Conservation (phyloP, 2,888 invertebrate genomes). For the Eremobia ochroleuca region DNA sequence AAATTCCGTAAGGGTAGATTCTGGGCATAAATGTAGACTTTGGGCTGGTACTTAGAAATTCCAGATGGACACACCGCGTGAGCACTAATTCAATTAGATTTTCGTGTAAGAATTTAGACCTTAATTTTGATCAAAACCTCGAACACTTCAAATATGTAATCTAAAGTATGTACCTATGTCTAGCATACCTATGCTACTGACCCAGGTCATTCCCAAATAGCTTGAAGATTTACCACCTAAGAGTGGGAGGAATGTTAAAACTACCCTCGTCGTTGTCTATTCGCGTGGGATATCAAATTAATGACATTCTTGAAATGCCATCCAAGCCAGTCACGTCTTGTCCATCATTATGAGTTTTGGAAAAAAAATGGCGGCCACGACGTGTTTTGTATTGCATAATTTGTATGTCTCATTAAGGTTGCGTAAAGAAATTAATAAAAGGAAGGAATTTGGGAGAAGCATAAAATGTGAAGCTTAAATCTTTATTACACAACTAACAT, state of each 20-base stretch:
- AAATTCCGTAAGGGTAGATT: not conserved
- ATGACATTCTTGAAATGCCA: conserved; percentile 65
- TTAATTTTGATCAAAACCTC: conserved; percentile 11
- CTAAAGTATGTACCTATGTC: conserved; percentile 17
- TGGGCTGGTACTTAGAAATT: not conserved
- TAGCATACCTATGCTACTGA: conserved; percentile 7
- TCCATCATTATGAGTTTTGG: conserved; percentile 62
- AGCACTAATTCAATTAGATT: not conserved
- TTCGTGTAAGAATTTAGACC: conserved; percentile 15
- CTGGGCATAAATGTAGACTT: not conserved
- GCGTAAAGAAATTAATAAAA: conserved; percentile 16
- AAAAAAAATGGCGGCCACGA: conserved; percentile 55
- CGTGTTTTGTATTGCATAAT: conserved; percentile 60
- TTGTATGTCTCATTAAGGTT: not conserved
- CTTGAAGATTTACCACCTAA: conserved; percentile 26
- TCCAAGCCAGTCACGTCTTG: conserved; percentile 53
- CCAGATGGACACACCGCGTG: not conserved
- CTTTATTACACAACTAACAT: too few species aligned
- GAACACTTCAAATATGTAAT: conserved; percentile 19
- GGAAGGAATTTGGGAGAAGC: too few species aligned
- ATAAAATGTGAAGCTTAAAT: not conserved
- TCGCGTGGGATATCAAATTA: conserved; percentile 66
- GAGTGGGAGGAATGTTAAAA: conserved; percentile 64
- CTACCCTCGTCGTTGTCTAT: conserved; percentile 65
- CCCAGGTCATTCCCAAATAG: conserved; percentile 53